These are phyloP conservation scores for Cassiopea andromeda DNA, from an alignment of 30 jellyfish, hydroid and myxozoan genomes.

Conservation along the genomic window DNA sequence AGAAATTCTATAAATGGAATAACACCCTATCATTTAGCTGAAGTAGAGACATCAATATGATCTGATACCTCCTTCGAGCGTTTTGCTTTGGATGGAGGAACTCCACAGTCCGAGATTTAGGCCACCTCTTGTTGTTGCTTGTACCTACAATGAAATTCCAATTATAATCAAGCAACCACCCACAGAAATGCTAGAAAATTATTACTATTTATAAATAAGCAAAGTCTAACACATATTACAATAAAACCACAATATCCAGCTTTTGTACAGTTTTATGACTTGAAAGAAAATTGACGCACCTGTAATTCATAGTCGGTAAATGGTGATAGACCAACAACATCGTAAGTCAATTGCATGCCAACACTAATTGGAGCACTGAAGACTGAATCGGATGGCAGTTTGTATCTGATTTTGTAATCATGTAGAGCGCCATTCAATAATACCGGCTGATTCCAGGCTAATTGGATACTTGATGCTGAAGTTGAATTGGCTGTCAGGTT, in stretches of 20 bases:
- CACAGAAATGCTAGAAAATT: not conserved
- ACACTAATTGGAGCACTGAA: not conserved
- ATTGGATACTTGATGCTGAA: not conserved
- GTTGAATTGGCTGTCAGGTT: not conserved
- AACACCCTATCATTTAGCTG: not conserved
- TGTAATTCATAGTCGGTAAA: not conserved
- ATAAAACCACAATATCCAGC: no score
- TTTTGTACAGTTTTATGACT: no score
- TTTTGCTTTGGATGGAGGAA: no score
- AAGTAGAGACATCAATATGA: not conserved
- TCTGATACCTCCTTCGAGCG: no score
- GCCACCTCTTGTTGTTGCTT: conserved; percentile 41
- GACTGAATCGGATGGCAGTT: not conserved
- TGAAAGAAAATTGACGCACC: conserved; percentile 6
- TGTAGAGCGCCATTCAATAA: not conserved
- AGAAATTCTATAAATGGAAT: not conserved
- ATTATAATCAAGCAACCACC: not conserved
- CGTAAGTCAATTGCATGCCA: not conserved
- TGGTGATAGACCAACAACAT: not conserved
- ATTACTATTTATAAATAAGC: no score
- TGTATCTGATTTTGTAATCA: not conserved
- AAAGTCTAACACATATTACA: no score
- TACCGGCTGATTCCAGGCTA: not conserved
- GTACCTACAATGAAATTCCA: no score
- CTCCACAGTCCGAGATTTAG: conserved; percentile 12